Conservation (phyloP, 2,797 vertebrate genomes). For the Tolypeutes matacus region DNA sequence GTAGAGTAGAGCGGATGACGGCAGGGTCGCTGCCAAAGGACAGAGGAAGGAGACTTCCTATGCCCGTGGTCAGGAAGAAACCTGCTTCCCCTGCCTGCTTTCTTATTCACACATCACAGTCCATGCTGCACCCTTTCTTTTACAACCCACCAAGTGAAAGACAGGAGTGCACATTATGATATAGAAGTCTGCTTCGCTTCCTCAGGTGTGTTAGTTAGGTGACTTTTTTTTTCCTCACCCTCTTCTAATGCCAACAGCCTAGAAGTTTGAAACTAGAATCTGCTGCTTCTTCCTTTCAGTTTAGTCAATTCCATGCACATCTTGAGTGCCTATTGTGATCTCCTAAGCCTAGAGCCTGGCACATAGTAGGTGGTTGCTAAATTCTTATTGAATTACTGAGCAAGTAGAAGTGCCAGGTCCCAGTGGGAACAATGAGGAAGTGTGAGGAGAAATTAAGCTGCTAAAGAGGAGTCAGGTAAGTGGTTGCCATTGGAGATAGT, state of each 20-base stretch:
- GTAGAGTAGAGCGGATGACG: conserved; percentile 14
- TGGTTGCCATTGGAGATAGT: background rate
- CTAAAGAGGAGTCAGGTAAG: background rate
- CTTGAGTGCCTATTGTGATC: background rate
- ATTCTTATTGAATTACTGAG: background rate
- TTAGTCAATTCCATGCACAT: background rate
- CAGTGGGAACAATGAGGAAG: fast-evolving
- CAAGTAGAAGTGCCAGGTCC: too few species aligned
- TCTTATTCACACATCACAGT: background rate
- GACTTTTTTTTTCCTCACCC: background rate
- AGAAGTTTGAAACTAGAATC: background rate
- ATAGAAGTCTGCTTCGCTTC: too few species aligned
- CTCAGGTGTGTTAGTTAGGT: too few species aligned
- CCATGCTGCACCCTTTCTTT: background rate
- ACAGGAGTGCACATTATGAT: background rate
- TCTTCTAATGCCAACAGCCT: background rate
- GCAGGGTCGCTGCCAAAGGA: background rate
- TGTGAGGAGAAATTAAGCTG: background rate
- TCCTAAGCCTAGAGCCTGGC: background rate
- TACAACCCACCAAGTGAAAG: background rate
- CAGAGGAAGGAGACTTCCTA: conserved; percentile 17
- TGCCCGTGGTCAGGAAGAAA: background rate
- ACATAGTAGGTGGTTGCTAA: background rate
- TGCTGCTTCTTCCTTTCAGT: background rate
- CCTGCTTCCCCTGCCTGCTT: background rate